Conservation (phyloP, 1,140 invertebrate species). For the Heliconius nattereri region DNA sequence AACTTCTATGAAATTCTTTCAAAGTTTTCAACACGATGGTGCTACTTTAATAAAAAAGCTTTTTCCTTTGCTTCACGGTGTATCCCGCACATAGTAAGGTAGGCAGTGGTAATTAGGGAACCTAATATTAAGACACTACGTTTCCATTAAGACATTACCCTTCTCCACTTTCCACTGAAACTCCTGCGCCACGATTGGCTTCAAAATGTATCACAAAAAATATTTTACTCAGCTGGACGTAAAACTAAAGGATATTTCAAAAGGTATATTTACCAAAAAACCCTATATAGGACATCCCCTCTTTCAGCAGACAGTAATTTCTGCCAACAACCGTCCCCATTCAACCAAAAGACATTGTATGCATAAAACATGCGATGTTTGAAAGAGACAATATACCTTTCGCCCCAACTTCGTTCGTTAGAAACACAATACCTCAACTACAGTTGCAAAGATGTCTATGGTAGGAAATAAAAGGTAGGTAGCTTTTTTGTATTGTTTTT, state of each 20-base stretch:
- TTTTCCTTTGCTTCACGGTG: too few species aligned
- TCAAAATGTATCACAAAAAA: neutral
- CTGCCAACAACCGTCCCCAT: conserved; percentile 45
- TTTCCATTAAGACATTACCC: too few species aligned
- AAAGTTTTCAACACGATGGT: neutral
- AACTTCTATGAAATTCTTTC: too few species aligned
- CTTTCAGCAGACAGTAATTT: conserved; percentile 41
- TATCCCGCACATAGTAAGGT: too few species aligned
- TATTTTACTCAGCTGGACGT: neutral
- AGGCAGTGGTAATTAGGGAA: too few species aligned
- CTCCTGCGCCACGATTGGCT: too few species aligned
- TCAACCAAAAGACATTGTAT: conserved; percentile 52
- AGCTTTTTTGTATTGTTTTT: neutral
- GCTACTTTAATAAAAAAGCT: too few species aligned
- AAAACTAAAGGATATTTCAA: conserved; percentile 3
- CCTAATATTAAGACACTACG: too few species aligned
- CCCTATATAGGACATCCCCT: conserved; percentile 13
- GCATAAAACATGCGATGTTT: conserved; percentile 65
- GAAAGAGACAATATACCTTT: conserved; percentile 55
- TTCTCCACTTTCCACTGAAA: too few species aligned
- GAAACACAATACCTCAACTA: conserved; percentile 44
- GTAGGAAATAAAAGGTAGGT: neutral
- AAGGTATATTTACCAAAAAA: conserved; percentile 1
- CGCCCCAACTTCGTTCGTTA: conserved; percentile 51
- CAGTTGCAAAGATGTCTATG: conserved; percentile 30